phyloP scores from a whole-genome alignment of 2,888 invertebrate genomes.

The Netelia inedita region DNA sequence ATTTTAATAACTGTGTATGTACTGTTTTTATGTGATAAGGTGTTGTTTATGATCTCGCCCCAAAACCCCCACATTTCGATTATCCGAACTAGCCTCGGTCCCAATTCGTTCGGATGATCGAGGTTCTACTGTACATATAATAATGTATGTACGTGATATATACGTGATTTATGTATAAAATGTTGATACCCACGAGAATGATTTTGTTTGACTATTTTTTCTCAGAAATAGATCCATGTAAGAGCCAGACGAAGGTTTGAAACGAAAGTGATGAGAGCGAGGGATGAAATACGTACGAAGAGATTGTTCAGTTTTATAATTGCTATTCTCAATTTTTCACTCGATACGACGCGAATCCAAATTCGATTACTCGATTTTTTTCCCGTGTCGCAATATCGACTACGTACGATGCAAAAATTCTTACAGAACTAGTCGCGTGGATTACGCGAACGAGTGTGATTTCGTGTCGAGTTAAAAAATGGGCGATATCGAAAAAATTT shows the following conservation, averaged over 20 bases:
- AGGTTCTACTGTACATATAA: too few relatives aligned
- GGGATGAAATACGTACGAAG: constrained; percentile 35
- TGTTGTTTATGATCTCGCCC: too few relatives aligned
- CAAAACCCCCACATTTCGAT: too few relatives aligned
- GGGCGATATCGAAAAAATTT: constrained; percentile 74
- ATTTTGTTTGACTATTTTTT: constrained; percentile 19
- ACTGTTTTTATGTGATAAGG: too few relatives aligned
- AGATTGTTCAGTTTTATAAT: neutral
- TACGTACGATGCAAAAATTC: constrained; percentile 17
- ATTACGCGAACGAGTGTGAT: constrained; percentile 22
- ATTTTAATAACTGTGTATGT: too few relatives aligned
- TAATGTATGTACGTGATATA: too few relatives aligned
- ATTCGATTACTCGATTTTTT: constrained; percentile 3
- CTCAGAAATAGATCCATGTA: constrained; percentile 35
- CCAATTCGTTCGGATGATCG: too few relatives aligned
- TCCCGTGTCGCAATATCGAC: neutral
- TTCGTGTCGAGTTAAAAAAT: constrained; percentile 39
- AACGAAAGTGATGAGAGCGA: constrained; percentile 41
- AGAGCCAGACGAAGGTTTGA: constrained; percentile 6
- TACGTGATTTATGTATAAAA: constrained; percentile 32
- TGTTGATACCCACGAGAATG: constrained; percentile 34
- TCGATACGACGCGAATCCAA: neutral
- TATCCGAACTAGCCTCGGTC: too few relatives aligned
- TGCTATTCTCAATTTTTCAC: neutral
- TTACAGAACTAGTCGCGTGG: constrained; percentile 12